Base-by-base conservation (phyloP, 2,888 invertebrate species). In the Subacronicta megacephala region DNA sequence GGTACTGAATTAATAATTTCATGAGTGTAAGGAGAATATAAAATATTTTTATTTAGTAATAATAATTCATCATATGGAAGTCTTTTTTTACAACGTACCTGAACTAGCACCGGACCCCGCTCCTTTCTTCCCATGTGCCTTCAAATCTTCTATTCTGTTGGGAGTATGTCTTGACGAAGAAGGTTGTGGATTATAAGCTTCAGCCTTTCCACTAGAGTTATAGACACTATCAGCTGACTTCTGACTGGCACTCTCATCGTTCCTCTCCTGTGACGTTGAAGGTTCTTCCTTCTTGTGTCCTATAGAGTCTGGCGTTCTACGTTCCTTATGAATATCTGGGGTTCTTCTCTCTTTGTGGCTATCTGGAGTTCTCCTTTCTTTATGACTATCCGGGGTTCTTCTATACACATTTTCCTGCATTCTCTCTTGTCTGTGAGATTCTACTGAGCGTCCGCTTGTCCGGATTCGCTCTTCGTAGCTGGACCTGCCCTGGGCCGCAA, bases 61-160 rank as follows among this genome's bases (percentile, higher is more conserved):
- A n/a, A n/a, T n/a, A n/a, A n/a, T n/a, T n/a, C n/a, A n/a, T n/a
- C n/a, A n/a, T n/a, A n/a, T n/a, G 9, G 10, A 26, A 26, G 9
- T 9, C 10, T 10, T 26, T 26, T 29, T 29, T 2, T 31, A 31
- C 6, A 5, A 31, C 42, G 56, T 80, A 94, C 94, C 94, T 85
- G 96, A 96, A 84, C 96, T 96, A 23, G 95, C 95, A 4, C 95
- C 95, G 10, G 96, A 96, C 15, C 95, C 95, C 0, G 95, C 89
- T 10, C 90, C 90, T 67, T 93, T 93, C 72, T 93, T 93, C 9
- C 93, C 91, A 53, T 89, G 88, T 13, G 88, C 87, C 65, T 94
- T 94, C 66, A 89, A 87, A 83, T 90, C 95, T 88, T 94, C 94
- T 84, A 94, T 92, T 67, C 93, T 87, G 62, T 81, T 93, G 6